Evolutionary conservation across 2,888 invertebrate species (phyloP), one percentile per base, ranked within the genome.

Genomic region (Cerastoderma edule): DNA sequence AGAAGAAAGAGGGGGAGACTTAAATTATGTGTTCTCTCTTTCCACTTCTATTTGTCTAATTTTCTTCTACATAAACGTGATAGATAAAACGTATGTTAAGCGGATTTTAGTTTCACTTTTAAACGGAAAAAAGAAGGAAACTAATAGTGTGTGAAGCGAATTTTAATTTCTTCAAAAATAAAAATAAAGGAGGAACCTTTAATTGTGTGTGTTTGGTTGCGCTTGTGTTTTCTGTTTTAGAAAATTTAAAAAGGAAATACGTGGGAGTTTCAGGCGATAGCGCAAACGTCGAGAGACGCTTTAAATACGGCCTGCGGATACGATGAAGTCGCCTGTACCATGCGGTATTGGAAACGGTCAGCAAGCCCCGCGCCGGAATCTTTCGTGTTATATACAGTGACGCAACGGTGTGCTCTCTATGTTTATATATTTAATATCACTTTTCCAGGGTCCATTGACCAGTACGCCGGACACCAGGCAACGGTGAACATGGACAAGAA

Each of bases 361-460:
- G 60, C 8, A 35, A 22, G 24, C 22, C 22, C 28, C n/a, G n/a
- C 39, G 35, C 39, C 33, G 27, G 22, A 35, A 39, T 39, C 0
- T 39, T 10, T 8, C 24, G 33, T 28, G 35, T 60, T 39, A 60
- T 27, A 28, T 39, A 28, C n/a, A 39, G 39, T 60, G 60, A 60
- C n/a, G 32, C 39, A 60, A 33, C 60, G 33, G 22, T 60, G 33
- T 60, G 24, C n/a, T n/a, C n/a, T n/a, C 22, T 39, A 60, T 60
- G 22, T 60, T 60, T 5, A 60, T 60, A 39, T 60, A 39, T 57
- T 60, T 60, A 39, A 60, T 35, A 60, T 60, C n/a, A n/a, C 4
- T 24, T 39, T 60, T 60, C 22, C 60, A 60, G 60, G 35, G 24
- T 16, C 5, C 39, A 10, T 1, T 60, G 60, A 33, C 60, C 60